Base-by-base conservation (phyloP, 2,113 vertebrate species). In the Semicossyphus pulcher region DNA sequence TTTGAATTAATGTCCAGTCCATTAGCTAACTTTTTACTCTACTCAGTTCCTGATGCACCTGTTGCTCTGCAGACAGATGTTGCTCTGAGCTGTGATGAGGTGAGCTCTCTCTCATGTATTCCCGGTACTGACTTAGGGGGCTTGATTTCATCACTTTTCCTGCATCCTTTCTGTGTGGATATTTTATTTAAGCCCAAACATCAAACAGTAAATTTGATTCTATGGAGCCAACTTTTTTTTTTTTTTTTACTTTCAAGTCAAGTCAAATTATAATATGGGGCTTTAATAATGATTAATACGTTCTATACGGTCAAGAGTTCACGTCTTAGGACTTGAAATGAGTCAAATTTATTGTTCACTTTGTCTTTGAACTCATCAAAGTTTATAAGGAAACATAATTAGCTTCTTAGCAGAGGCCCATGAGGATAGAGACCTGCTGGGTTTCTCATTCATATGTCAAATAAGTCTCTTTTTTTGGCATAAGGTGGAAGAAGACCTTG, bases 21-120 rank as follows among this genome's bases (percentile, higher is more conserved):
- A 34, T 39, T 34, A 51, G 28, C 26, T 63, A 26, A 69, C n/a
- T 62, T 45, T 51, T 63, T 25, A 12, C 45, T 49, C 20, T 58
- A 39, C 44, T 20, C n/a, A 31, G 31, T 26, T 31, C 10, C n/a
- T 49, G 32, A 32, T 53, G 42, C 66, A 76, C 36, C 54, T 78
- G 77, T 68, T 67, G 37, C 14, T 51, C 23, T 56, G 23, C 51
- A 60, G 20, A 39, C 37, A 12, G 56, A 52, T 39, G 45, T 25
- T 23, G 8, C 14, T 48, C 42, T 69, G 54, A 58, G 54, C 25
- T 81, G 36, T 53, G 42, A 37, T 45, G 21, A 34, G 5, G 20
- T 28, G 31, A 66, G n/a, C n/a, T n/a, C n/a, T n/a, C n/a, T n/a
- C n/a, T n/a, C n/a, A n/a, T n/a, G 25, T 53, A 20, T 32, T 34